phyloP scores from a whole-genome alignment of 1,140 invertebrate genomes.

The Brachystomella parvula region DNA sequence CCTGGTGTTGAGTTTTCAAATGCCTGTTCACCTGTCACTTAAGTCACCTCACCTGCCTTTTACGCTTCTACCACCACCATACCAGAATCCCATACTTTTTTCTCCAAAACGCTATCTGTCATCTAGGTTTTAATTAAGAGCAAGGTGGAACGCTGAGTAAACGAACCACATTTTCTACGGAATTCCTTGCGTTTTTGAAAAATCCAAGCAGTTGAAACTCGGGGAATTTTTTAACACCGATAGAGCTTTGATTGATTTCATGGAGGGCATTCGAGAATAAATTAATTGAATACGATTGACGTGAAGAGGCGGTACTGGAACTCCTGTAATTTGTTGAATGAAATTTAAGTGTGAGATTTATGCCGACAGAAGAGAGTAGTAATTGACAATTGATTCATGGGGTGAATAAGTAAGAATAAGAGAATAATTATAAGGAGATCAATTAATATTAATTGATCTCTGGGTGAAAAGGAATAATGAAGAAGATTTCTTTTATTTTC shows the following conservation, averaged over 20 bases:
- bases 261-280: too few relatives aligned
- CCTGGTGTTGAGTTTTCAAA: neutral
- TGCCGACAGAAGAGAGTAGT: neutral
- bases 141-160: neutral
- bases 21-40: neutral
- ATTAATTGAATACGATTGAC: too few relatives aligned
- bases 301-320: too few relatives aligned
- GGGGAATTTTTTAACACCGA: too few relatives aligned
- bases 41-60: slow-evolving; percentile 11
- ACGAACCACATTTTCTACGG: too few relatives aligned
- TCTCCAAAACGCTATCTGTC: neutral
- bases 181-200: neutral
- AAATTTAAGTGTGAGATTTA: too few relatives aligned
- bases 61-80: neutral
- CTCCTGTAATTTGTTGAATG: too few relatives aligned
- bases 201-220: neutral
- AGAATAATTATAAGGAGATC: neutral
- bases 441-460: neutral
- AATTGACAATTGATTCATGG: neutral
- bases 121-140: slow-evolving; percentile 1
- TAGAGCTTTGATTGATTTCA: too few relatives aligned
- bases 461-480: neutral
- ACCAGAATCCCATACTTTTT: too few relatives aligned
- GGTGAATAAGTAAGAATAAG: neutral
- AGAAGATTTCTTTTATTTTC: too few relatives aligned